Evolutionary conservation across 2,113 vertebrate genomes (phyloP).

Genomic region (Antidorcas marsupialis): DNA sequence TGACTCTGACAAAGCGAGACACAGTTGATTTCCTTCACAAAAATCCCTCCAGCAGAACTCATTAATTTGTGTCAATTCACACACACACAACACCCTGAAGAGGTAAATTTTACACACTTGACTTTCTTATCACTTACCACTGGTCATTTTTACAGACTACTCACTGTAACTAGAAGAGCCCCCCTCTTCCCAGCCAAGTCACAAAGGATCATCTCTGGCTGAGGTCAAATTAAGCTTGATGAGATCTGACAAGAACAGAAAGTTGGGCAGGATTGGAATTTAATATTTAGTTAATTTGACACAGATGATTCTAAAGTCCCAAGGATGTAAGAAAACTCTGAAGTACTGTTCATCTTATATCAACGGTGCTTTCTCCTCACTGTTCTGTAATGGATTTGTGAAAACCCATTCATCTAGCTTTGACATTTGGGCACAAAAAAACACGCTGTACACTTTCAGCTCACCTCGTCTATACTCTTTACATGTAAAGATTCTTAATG

Average conservation of each 20-base stretch:
- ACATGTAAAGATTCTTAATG: neutral
- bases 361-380: neutral
- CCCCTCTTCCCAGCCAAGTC: neutral
- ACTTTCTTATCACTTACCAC: neutral
- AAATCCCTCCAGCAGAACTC: neutral
- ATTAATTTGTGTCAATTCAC: neutral
- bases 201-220: neutral
- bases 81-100: neutral
- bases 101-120: neutral
- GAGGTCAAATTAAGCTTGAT: neutral
- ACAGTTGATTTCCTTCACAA: neutral
- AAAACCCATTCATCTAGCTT: neutral
- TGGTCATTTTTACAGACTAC: neutral
- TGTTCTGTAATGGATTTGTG: neutral
- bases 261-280: neutral
- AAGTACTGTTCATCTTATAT: neutral
- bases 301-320: neutral
- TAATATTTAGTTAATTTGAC: neutral
- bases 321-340: neutral
- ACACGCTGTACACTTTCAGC: neutral
- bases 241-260: neutral
- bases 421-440: neutral
- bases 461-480: neutral
- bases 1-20: neutral
- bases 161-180: neutral